Evolutionary conservation across 2,888 invertebrate genomes (phyloP), one percentile per base, ranked within the genome.

Genomic region (Acanthosoma haemorrhoidale): DNA sequence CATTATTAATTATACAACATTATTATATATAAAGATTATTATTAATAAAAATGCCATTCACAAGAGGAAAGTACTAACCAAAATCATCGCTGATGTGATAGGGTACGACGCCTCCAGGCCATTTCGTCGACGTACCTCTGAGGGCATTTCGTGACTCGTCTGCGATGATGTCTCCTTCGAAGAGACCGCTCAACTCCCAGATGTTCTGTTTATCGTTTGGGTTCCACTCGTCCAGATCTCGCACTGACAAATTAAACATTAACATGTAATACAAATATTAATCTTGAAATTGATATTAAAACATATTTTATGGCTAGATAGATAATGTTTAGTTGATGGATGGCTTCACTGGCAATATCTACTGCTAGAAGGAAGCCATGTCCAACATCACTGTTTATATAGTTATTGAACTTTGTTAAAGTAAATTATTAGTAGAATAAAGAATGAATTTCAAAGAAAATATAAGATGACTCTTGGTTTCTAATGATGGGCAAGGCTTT

Each of bases 131-230:
- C 5, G 68, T 58, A 41, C 74, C 74, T 6, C 74, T 58, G 6
- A 75, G 70, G 11, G 74, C 75, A 41, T 75, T 76, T 29, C 76
- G 72, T 13, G 70, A 66, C 77, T 80, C 78, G 74, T 81, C 78
- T 18, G 82, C 73, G 83, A 85, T 83, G 66, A 87, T 87, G 76
- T 87, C 87, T 58, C 87, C 87, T 77, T 87, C 85, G 75, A 83
- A 83, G 38, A 84, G 79, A 2, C 84, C 85, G 75, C 83, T 82
- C 60, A 83, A 78, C 75, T 85, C 85, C 85, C 85, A 85, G 16
- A 83, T 77, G 74, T 84, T 83, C 68, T 79, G 79, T 15, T 79
- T 80, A 71, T 82, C 80, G 16, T 80, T 75, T 3, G 81, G 79
- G 11, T 77, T 80, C 84, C 84, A 84, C 60, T 77, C 78, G 60